Evolutionary conservation across 1,140 invertebrate species (phyloP).

Genomic region (Colletes gigas): DNA sequence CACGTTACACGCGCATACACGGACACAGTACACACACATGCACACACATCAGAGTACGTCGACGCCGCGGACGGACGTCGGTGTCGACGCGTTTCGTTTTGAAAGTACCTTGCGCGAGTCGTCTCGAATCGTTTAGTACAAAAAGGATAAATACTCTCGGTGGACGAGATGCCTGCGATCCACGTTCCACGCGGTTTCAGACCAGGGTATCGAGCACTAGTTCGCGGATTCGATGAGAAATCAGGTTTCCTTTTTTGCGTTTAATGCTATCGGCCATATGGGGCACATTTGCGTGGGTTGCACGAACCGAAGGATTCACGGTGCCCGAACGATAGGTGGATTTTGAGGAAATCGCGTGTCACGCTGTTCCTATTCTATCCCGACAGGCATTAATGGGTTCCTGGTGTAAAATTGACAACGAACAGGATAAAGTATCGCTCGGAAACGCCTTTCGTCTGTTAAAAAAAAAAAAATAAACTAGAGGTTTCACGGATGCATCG

Average conservation of each 20-base stretch:
- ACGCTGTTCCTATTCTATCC: conserved; percentile 3
- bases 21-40: conserved; percentile 7
- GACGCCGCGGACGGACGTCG: conserved; percentile 20
- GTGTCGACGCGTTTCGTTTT: conserved; percentile 51
- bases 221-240: conserved; percentile 35
- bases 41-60: conserved; percentile 54
- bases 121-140: conserved; percentile 63
- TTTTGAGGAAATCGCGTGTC: conserved; percentile 36
- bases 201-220: conserved; percentile 43
- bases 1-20: conserved; percentile 8
- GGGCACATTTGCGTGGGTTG: conserved; percentile 21
- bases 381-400: conserved; percentile 31
- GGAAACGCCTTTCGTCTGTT: neutral
- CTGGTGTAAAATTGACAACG: conserved; percentile 31
- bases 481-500: neutral
- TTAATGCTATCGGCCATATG: conserved; percentile 3
- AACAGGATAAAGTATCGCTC: neutral
- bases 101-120: conserved; percentile 60
- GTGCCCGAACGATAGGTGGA: neutral
- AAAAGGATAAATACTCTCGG: conserved; percentile 43
- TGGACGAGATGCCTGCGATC: conserved; percentile 44
- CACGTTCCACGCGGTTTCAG: conserved; percentile 39
- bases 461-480: neutral
- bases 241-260: conserved; percentile 28
- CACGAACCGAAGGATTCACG: conserved; percentile 27